Evolutionary conservation across 2,113 vertebrate species (phyloP), one percentile per base, ranked within the genome.

Genomic region (Triplophysa tibetana): DNA sequence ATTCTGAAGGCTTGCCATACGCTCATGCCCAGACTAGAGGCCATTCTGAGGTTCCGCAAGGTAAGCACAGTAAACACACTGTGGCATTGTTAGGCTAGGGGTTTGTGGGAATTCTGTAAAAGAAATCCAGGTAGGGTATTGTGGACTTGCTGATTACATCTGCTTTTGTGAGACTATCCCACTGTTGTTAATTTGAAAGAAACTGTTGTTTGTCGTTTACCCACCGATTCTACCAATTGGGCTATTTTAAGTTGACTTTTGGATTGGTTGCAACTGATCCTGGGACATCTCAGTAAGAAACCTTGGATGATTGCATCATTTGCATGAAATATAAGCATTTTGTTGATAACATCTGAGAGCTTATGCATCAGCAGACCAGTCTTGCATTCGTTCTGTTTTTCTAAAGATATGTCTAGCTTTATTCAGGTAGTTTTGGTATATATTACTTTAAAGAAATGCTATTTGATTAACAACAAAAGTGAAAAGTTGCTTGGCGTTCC

Each of bases 11-110:
- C 82, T 61, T 67, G 64, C 12, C 33, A n/a, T 43, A 81, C 8
- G 21, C 65, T 85, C 54, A 60, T 72, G n/a, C 75, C 80, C 24
- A 75, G 80, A 48, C 70, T 83, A 13, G 56, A 75, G 61, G 78
- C 74, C 24, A 58, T 84, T 50, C 62, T 81, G 33, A 50, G 63
- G 61, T 68, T 82, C 68, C 21, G 61, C 12, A 66, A 85, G 86
- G 86, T 87, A 84, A 78, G 78, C 45, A 29, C 29, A 9, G 62
- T 79, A 70, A 58, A 60, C 38, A 70, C 70, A 50, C 8, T 43
- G 23, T 14, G 5, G 26, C 67, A 19, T 23, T 77, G 70, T 79
- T 14, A 76, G 23, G 14, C 58, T 69, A 48, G 24, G 61, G n/a
- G 24, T 52, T 79, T 50, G 68, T 79, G 60, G 43, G 68, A 80